Evolutionary conservation across 2,888 invertebrate genomes (phyloP).

Genomic region (Tetranychus piercei): DNA sequence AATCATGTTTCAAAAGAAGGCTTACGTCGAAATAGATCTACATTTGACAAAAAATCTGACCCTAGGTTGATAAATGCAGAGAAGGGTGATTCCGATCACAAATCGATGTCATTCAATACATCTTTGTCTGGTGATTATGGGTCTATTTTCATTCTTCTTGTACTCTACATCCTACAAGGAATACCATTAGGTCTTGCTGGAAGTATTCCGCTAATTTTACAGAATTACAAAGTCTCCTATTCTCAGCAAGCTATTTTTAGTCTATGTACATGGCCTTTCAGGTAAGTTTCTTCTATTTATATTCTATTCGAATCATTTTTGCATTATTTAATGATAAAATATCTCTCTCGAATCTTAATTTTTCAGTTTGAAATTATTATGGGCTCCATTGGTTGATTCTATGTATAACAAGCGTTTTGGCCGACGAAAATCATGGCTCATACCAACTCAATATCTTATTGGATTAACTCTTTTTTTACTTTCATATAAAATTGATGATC

Average conservation of each 20-base stretch:
- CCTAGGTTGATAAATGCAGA: background rate
- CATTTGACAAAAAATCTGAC: background rate
- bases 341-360: background rate
- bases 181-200: slow-evolving; percentile 76
- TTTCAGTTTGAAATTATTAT: slow-evolving; percentile 61
- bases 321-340: background rate
- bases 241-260: slow-evolving; percentile 71
- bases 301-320: background rate
- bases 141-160: slow-evolving; percentile 68
- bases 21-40: background rate
- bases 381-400: slow-evolving; percentile 96
- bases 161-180: slow-evolving; percentile 75
- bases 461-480: slow-evolving; percentile 73
- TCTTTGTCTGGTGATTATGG: slow-evolving; percentile 29
- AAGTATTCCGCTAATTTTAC: slow-evolving; percentile 84
- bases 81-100: background rate
- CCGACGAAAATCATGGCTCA: slow-evolving; percentile 67
- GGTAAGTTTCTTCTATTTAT: background rate
- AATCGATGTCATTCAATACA: background rate
- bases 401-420: slow-evolving; percentile 59
- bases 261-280: slow-evolving; percentile 71
- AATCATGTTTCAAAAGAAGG: background rate
- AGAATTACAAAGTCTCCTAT: slow-evolving; percentile 77
- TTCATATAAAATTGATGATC: slow-evolving; percentile 52
- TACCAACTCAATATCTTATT: slow-evolving; percentile 74